Percentiles rank a stretch among this genome's conserved stretches.
Evolutionary conservation across 2,888 invertebrate genomes (phyloP).

Genomic region (Axea sp.): DNA sequence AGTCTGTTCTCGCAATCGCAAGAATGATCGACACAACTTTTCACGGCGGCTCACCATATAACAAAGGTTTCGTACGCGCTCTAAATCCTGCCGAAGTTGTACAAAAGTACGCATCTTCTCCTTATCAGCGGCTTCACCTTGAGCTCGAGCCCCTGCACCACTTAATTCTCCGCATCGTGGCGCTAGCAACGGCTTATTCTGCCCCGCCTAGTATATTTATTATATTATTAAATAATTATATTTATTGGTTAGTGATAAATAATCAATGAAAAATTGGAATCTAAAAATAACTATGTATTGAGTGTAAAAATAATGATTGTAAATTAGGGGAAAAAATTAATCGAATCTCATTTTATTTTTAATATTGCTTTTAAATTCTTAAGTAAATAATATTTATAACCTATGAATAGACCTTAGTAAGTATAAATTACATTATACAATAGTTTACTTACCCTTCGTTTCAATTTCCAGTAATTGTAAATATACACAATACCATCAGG

Average conservation of each 20-base stretch:
- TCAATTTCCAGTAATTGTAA: slow-evolving; percentile 98
- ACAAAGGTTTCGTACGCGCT: slow-evolving; percentile 96
- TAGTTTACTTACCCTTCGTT: slow-evolving; percentile 87
- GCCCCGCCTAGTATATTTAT: slow-evolving; percentile 78
- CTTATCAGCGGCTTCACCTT: slow-evolving; percentile 92
- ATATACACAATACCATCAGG: slow-evolving; percentile 92
- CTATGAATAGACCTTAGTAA: too few species aligned
- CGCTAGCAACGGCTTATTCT: slow-evolving; percentile 82
- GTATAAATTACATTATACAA: too few species aligned
- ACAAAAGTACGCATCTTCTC: slow-evolving; percentile 98
- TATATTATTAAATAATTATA: neutral
- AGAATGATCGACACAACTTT: slow-evolving; percentile 93
- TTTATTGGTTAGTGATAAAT: too few species aligned
- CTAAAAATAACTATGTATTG: too few species aligned
- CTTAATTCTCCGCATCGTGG: slow-evolving; percentile 80
- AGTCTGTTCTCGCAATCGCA: slow-evolving; percentile 94
- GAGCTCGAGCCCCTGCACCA: slow-evolving; percentile 80
- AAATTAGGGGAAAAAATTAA: too few species aligned
- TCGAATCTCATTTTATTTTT: too few species aligned
- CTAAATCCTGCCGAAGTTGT: slow-evolving; percentile 95
- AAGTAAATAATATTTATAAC: too few species aligned
- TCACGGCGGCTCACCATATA: slow-evolving; percentile 98
- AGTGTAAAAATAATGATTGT: too few species aligned
- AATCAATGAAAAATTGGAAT: too few species aligned
- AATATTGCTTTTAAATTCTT: too few species aligned